These are phyloP conservation scores for Arbacia lixula DNA, from an alignment of 53 echinoderm and acorn worm genomes.

Conservation along the genomic window DNA sequence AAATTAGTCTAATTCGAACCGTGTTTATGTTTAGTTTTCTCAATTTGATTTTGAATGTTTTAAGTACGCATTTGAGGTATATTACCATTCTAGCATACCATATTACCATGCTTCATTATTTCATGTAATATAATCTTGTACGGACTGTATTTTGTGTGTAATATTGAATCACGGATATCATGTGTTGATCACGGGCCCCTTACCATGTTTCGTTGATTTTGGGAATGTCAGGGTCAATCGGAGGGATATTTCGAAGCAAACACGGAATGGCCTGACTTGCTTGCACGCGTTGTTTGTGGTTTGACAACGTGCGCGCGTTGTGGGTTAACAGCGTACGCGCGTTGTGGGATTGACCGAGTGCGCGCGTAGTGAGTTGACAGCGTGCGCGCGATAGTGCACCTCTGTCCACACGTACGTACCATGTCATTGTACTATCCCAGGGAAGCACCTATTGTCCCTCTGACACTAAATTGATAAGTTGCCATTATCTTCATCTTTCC, in stretches of 20 bases:
- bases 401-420: constrained; percentile 19
- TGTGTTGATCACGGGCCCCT: too few relatives aligned
- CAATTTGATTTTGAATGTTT: too few relatives aligned
- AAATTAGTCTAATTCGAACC: too few relatives aligned
- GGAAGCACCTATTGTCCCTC: neutral
- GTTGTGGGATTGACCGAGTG: neutral
- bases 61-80: too few relatives aligned
- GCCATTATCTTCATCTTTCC: neutral
- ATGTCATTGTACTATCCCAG: constrained; percentile 36
- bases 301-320: constrained; percentile 6
- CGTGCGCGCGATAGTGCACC: neutral
- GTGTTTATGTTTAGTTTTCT: too few relatives aligned
- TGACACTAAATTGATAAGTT: neutral
- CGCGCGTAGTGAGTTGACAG: neutral
- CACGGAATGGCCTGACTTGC: constrained; percentile 9
- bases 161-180: too few relatives aligned
- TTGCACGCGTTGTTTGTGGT: neutral
- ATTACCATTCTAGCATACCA: too few relatives aligned
- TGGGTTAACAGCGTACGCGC: constrained; percentile 3
- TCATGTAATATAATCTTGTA: too few relatives aligned
- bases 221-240: too few relatives aligned
- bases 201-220: too few relatives aligned
- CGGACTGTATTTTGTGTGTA: too few relatives aligned
- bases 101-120: too few relatives aligned
- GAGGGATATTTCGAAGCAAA: constrained; percentile 34